These are phyloP conservation scores for Aricia artaxerxes DNA, from an alignment of 2,888 invertebrate species.

Conservation along the genomic window DNA sequence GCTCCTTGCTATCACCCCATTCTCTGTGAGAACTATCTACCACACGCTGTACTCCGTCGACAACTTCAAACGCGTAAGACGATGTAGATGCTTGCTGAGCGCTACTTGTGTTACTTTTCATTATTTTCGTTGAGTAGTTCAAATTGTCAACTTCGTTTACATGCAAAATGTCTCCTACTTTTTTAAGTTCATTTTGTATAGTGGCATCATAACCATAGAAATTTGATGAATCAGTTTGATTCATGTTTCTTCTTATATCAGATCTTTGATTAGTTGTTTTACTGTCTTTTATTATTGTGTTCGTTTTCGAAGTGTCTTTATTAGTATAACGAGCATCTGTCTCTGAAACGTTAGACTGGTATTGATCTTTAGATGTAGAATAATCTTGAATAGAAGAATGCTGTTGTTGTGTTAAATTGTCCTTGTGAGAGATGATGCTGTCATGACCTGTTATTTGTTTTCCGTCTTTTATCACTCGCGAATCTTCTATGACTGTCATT, in stretches of 20 bases:
- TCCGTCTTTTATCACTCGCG: slow-evolving; percentile 68
- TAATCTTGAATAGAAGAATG: slow-evolving; percentile 58
- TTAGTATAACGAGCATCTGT: slow-evolving; percentile 19
- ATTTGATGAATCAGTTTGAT: slow-evolving; percentile 69
- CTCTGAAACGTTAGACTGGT: slow-evolving; percentile 30
- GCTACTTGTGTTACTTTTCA: slow-evolving; percentile 80
- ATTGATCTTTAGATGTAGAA: slow-evolving; percentile 45
- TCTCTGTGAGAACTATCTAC: slow-evolving; percentile 82
- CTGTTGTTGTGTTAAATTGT: slow-evolving; percentile 63
- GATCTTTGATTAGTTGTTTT: slow-evolving; percentile 34
- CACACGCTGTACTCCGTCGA: slow-evolving; percentile 82
- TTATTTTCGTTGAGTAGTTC: slow-evolving; percentile 71
- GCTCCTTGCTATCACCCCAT: slow-evolving; percentile 77
- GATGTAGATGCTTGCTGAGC: slow-evolving; percentile 82
- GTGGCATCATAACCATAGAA: slow-evolving; percentile 73
- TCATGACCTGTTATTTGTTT: slow-evolving; percentile 64
- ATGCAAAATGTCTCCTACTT: slow-evolving; percentile 71
- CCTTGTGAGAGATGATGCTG: slow-evolving; percentile 67
- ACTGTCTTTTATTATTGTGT: slow-evolving; percentile 31
- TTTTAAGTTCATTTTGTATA: slow-evolving; percentile 67
- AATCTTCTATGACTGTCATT: slow-evolving; percentile 64
- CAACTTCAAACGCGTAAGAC: slow-evolving; percentile 83
- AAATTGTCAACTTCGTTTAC: slow-evolving; percentile 62
- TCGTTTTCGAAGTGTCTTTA: slow-evolving; percentile 20
- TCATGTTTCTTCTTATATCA: slow-evolving; percentile 54